Evolutionary conservation across 2,113 vertebrate genomes (phyloP), one percentile per base, ranked within the genome.

Genomic region (Galeopterus variegatus): DNA sequence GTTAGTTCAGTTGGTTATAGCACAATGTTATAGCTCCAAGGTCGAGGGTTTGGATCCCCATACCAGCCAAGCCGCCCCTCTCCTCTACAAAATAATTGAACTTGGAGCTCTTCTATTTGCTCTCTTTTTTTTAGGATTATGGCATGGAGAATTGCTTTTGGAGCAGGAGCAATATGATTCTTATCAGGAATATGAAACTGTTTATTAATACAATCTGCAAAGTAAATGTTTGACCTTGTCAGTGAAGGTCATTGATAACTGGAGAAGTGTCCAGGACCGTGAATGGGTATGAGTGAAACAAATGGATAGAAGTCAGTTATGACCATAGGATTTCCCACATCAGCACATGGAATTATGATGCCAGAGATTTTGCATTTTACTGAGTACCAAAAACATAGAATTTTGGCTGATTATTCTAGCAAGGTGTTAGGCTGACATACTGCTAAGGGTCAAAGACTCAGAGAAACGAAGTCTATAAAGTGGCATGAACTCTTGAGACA

Each of bases 281-380:
- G 18, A 62, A 60, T 87, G 75, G n/a, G 21, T 79, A 26, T 50
- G 62, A 33, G 21, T 54, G 77, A 31, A 12, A 14, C 62, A 73
- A 85, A 33, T 45, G 93, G 58, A 8, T 52, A 5, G 18, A 95
- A 88, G 21, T 76, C 56, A 69, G 26, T 45, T n/a, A 52, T 26
- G 60, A 88, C 26, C 48, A 18, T 75, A 54, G 4, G 14, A 62
- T 81, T 91, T 60, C 33, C 31, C 24, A 84, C 31, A 86, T 52
- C 13, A 77, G 26, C 33, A 89, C 52, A n/a, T 92, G 64, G 48
- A 77, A 77, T 87, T 87, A 65, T 84, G 69, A 26, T 88, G 26
- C 60, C 56, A 81, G 69, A 91, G 64, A 58, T 33, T 70, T 88
- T 67, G 48, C 14, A 45, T 95, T 73, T 93, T 79, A 77, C 14